A percentile compares a stretch with the other conserved stretches of the same genome.
Evolutionary conservation across 2,113 vertebrate genomes (phyloP).

Genomic region (Odocoileus virginianus): DNA sequence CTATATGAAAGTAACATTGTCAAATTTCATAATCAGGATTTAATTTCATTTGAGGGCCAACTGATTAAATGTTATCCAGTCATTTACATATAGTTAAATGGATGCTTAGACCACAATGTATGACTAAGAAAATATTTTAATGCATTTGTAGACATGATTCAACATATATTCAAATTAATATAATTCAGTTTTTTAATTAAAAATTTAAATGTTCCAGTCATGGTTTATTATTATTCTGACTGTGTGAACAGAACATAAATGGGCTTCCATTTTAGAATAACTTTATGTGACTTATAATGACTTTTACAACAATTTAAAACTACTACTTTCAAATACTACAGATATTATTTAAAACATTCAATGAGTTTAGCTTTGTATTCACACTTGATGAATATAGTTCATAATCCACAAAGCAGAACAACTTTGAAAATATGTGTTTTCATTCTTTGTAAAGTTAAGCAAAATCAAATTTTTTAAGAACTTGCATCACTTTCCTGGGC

Average conservation of each 20-base stretch:
- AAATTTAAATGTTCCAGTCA: constrained; percentile 14
- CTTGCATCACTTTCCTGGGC: constrained; percentile 3
- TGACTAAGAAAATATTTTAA: constrained; percentile 14
- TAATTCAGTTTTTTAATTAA: constrained; percentile 24
- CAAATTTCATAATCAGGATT: not conserved
- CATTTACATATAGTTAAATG: constrained; percentile 57
- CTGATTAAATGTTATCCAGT: constrained; percentile 17
- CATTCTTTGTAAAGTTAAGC: not conserved
- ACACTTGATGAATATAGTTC: not conserved
- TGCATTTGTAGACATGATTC: not conserved
- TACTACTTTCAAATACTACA: constrained; percentile 8
- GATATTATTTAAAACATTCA: not conserved
- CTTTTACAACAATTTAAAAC: constrained; percentile 5
- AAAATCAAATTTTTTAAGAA: constrained; percentile 38
- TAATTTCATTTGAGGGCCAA: constrained; percentile 45
- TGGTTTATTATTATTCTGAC: not conserved
- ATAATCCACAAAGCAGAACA: not conserved
- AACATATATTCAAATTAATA: constrained; percentile 2
- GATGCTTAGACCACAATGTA: constrained; percentile 17
- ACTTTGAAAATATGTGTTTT: constrained; percentile 57
- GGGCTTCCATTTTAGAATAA: not conserved
- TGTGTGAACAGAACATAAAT: not conserved
- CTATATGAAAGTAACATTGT: not conserved
- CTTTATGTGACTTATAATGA: not conserved
- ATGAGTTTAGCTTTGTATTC: not conserved